These are phyloP conservation scores for Micropoecilia bifurca DNA, from an alignment of 2,797 vertebrate genomes.

Conservation along the genomic window DNA sequence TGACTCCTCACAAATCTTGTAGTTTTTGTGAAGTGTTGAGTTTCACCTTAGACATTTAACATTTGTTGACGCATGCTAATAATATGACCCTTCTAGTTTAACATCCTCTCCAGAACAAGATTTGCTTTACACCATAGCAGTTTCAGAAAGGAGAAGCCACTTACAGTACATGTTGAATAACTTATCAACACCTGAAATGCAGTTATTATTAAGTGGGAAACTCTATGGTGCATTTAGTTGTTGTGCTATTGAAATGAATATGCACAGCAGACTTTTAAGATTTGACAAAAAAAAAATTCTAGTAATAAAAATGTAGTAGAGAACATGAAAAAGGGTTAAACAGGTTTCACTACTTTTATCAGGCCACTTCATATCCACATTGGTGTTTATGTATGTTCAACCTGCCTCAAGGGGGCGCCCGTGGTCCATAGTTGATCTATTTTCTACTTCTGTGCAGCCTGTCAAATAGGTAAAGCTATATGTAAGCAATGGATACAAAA, in stretches of 20 bases:
- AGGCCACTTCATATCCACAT: neutral
- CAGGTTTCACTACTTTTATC: neutral
- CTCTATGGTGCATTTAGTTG: neutral
- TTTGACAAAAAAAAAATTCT: neutral
- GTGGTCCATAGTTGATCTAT: conserved; percentile 16
- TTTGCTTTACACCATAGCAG: neutral
- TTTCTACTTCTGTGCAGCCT: conserved; percentile 25
- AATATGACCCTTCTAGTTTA: neutral
- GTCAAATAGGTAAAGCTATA: neutral
- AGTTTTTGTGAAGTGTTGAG: neutral
- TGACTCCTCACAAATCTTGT: neutral
- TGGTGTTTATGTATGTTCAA: neutral
- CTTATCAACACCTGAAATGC: neutral
- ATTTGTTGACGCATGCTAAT: neutral
- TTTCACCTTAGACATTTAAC: neutral
- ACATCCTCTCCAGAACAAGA: neutral
- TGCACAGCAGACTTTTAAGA: neutral
- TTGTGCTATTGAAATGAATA: neutral
- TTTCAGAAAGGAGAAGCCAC: neutral
- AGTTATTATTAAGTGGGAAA: neutral
- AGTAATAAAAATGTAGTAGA: neutral
- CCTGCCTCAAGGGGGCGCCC: conserved; percentile 71
- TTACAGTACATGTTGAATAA: neutral
- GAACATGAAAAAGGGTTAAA: neutral
- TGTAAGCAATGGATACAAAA: neutral